phyloP scores from a whole-genome alignment of 2,797 vertebrate species.

The Enteromius unitaeniatus region DNA sequence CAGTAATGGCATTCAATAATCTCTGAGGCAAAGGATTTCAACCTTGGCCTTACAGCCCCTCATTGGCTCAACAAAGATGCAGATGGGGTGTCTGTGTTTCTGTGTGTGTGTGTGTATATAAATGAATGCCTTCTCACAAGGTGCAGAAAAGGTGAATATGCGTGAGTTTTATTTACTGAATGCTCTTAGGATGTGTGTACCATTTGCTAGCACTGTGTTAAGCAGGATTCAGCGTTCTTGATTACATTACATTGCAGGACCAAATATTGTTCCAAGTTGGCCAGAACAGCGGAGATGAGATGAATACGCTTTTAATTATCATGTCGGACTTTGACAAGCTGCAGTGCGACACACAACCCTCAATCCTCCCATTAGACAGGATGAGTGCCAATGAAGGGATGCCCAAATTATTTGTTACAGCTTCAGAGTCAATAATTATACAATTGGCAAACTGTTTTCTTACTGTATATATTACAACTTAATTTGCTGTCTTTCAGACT shows the following conservation, averaged over 20 bases:
- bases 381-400: conserved; percentile 19
- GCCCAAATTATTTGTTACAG: conserved; percentile 21
- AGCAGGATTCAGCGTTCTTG: not conserved
- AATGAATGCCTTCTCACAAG: not conserved
- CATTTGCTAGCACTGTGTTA: conserved; percentile 2
- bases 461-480: not conserved
- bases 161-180: not conserved
- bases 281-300: not conserved
- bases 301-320: conserved; percentile 37
- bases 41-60: not conserved
- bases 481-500: not conserved
- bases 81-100: not conserved
- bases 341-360: conserved; percentile 5
- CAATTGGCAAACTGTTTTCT: not conserved
- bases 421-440: conserved; percentile 32
- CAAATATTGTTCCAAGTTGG: conserved; percentile 30
- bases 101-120: not conserved
- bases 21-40: not conserved
- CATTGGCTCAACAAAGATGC: not conserved
- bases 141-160: not conserved
- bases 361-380: conserved; percentile 24
- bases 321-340: conserved; percentile 11
- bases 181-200: not conserved
- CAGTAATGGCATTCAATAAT: not conserved
- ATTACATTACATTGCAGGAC: not conserved